Evolutionary conservation across 2,797 vertebrate genomes (phyloP).

Genomic region (Pseudochirops cupreus): DNA sequence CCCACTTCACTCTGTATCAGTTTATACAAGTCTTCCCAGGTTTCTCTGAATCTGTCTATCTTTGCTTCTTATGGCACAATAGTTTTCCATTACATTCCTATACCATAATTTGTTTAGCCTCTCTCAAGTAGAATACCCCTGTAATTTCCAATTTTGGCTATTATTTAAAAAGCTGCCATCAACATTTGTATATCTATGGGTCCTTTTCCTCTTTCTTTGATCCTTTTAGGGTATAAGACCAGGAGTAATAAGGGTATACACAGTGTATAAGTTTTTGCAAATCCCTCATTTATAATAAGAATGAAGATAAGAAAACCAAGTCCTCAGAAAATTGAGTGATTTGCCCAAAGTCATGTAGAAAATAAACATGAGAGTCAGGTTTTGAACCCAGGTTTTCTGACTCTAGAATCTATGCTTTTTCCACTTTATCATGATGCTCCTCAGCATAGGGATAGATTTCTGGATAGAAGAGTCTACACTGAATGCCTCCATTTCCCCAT

Average conservation of each 20-base stretch:
- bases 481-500: not conserved
- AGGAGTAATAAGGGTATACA: not conserved
- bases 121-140: not conserved
- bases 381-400: not conserved
- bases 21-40: not conserved
- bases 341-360: not conserved
- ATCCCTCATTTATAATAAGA: not conserved
- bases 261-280: not conserved
- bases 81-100: not conserved
- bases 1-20: not conserved
- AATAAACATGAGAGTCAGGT: not conserved
- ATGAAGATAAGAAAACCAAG: not conserved
- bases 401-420: not conserved
- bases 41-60: not conserved
- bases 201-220: not conserved
- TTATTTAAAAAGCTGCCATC: not conserved
- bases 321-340: not conserved
- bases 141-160: not conserved
- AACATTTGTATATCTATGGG: not conserved
- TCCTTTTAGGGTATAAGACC: not conserved
- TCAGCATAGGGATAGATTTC: not conserved
- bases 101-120: not conserved
- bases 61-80: not conserved
- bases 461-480: not conserved
- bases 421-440: not conserved